These are phyloP conservation scores for Aphodius granarius DNA, from an alignment of 2,888 invertebrate genomes.

Conservation along the genomic window DNA sequence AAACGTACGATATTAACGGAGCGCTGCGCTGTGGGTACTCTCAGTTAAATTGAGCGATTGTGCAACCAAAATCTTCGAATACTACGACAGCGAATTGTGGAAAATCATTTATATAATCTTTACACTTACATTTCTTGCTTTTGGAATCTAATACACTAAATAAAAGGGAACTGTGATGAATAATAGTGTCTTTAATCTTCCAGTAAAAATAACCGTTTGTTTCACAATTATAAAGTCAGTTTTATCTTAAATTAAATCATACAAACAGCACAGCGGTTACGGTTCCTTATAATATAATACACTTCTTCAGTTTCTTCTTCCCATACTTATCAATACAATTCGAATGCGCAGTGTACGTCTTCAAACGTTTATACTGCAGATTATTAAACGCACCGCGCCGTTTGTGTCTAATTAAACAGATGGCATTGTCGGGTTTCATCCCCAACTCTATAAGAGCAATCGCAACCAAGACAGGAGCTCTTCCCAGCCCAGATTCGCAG, in stretches of 20 bases:
- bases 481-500: conserved; percentile 96
- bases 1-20: neutral
- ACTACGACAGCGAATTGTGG: neutral
- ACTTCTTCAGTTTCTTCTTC: conserved; percentile 17
- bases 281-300: conserved; percentile 18
- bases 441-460: conserved; percentile 97
- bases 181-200: neutral
- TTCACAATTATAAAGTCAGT: neutral
- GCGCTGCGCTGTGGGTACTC: neutral
- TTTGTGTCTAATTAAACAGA: conserved; percentile 95
- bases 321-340: conserved; percentile 61
- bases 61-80: neutral
- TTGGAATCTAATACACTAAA: too few relatives aligned
- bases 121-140: too few relatives aligned
- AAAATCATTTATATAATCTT: neutral
- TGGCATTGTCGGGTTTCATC: conserved; percentile 97
- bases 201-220: neutral
- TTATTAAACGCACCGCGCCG: conserved; percentile 98
- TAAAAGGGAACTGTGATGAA: too few relatives aligned
- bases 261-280: neutral
- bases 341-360: conserved; percentile 97
- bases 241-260: neutral
- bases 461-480: conserved; percentile 97
- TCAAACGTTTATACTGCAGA: conserved; percentile 95
- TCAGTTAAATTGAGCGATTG: neutral